Evolutionary conservation across 2,888 invertebrate genomes (phyloP).

Genomic region (Lottia scabra): DNA sequence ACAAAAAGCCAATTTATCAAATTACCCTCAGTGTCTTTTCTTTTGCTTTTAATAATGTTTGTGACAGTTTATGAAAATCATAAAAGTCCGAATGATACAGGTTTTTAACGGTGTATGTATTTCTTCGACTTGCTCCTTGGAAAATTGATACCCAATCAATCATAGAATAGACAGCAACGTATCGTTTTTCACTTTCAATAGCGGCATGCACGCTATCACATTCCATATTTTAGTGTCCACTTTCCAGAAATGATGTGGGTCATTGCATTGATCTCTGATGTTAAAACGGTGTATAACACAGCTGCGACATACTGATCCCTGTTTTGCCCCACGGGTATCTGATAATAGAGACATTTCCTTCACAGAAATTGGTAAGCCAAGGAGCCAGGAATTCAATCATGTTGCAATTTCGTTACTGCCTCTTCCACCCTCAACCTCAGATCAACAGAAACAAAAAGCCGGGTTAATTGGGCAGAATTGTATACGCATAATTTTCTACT

Average conservation of each 20-base stretch:
- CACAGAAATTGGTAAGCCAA: neutral
- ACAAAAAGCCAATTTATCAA: constrained; percentile 10
- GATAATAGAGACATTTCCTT: neutral
- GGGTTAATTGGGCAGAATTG: neutral
- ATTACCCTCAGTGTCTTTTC: constrained; percentile 5
- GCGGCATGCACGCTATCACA: constrained; percentile 6
- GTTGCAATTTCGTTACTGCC: constrained; percentile 11
- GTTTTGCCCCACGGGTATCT: constrained; percentile 12
- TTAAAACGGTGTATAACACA: neutral
- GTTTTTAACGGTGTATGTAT: constrained; percentile 4
- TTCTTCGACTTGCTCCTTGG: neutral
- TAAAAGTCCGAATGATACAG: constrained; percentile 5
- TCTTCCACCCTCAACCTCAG: constrained; percentile 8
- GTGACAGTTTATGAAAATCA: constrained; percentile 7
- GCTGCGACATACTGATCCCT: constrained; percentile 7
- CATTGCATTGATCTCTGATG: neutral
- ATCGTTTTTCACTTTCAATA: neutral
- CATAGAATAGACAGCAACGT: neutral
- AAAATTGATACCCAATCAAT: constrained; percentile 5
- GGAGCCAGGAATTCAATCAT: neutral
- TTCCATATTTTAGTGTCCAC: neutral
- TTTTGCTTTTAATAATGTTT: constrained; percentile 8
- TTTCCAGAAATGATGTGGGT: constrained; percentile 1
- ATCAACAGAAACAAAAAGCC: neutral
- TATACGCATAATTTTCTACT: constrained; percentile 10